Evolutionary conservation across 2,113 vertebrate genomes (phyloP), one percentile per base, ranked within the genome.

Genomic region (Helogale parvula): DNA sequence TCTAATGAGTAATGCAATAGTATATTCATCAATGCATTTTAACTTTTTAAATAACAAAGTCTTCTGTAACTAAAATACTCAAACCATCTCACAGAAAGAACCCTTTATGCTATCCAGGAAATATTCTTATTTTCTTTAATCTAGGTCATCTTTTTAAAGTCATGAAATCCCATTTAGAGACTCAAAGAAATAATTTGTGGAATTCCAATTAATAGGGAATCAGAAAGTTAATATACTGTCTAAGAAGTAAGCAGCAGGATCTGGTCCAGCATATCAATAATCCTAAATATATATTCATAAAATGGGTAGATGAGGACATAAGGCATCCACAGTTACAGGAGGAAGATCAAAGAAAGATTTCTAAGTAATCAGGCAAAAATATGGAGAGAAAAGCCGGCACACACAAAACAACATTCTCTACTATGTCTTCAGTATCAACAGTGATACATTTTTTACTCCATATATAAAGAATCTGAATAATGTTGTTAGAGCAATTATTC

Each of bases 11-110:
- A 93, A 66, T 77, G 7, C 14, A 84, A 5, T 92, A 41, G 9
- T 77, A 89, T 93, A 95, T 0, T 94, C 38, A 97, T 85, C 57
- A 83, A 84, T 89, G 23, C 21, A 87, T 79, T 86, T 41, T 94
- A 92, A 92, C 66, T 90, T 88, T 63, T 90, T 96, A 95, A 93
- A 76, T 89, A 85, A 83, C 47, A 84, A 33, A 94, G 38, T 11
- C 83, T 31, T 27, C n/a, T 66, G 16, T 54, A 94, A 90, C 93
- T 95, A 97, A 92, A 98, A 90, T 85, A 90, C 38, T 97, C 83
- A 97, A 98, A 91, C 27, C 74, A 96, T 41, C 95, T 95, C 25
- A 93, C n/a, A 94, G 41, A 96, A 97, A 90, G 33, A 88, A 97
- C 41, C 17, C 16, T 50, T 94, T 87, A 13, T 86, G 41, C 15